Conservation (phyloP, 2,797 vertebrate genomes). For the Chaunax sp. region DNA sequence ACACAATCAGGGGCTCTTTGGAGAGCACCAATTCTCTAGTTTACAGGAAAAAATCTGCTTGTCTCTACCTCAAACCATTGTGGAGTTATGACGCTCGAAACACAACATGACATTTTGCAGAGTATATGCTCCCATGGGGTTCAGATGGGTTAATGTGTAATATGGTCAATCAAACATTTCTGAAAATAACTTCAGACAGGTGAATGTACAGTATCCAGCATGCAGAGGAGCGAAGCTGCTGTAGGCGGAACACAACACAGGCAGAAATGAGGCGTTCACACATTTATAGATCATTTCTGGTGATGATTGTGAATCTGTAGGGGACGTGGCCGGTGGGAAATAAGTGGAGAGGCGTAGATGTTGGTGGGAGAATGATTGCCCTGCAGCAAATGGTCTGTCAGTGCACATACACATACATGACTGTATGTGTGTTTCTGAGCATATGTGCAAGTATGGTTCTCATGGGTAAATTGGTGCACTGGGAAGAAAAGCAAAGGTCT, state of each 20-base stretch:
- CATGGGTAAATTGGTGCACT: conserved; percentile 17
- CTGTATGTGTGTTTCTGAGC: not conserved
- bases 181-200: not conserved
- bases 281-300: conserved; percentile 69
- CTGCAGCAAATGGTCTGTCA: conserved; percentile 42
- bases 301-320: conserved; percentile 56
- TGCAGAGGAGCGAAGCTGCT: conserved; percentile 32
- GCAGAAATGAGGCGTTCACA: conserved; percentile 70
- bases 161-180: not conserved
- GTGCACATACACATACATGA: conserved; percentile 1
- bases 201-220: conserved; percentile 14
- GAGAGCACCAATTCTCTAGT: too few species aligned
- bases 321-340: conserved; percentile 50
- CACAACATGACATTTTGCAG: too few species aligned
- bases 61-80: too few species aligned
- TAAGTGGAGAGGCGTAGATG: conserved; percentile 55
- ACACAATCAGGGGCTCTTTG: too few species aligned
- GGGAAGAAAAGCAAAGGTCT: not conserved
- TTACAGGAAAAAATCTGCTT: too few species aligned
- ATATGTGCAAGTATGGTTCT: conserved; percentile 18
- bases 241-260: conserved; percentile 66
- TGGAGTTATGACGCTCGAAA: too few species aligned
- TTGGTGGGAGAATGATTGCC: conserved; percentile 54
- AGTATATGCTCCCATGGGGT: too few species aligned
- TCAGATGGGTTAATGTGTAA: too few species aligned